Percentiles rank a stretch among this genome's conserved stretches.
These are phyloP conservation scores for Myodes glareolus DNA, from an alignment of 2,113 vertebrate genomes.

Conservation along the genomic window DNA sequence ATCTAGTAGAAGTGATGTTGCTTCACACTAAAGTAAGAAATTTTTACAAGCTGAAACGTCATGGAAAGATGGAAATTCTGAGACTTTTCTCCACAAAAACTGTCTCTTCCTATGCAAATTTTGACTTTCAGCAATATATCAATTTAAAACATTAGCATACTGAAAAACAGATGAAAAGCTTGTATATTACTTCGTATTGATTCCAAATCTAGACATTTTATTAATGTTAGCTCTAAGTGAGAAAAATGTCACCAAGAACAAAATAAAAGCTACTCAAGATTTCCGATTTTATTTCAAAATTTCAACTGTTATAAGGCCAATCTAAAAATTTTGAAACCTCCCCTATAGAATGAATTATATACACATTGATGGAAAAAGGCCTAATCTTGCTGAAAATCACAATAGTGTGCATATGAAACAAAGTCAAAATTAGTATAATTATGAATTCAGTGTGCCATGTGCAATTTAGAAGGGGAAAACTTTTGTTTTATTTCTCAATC, in stretches of 20 bases:
- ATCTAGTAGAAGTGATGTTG: not conserved
- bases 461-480: not conserved
- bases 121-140: not conserved
- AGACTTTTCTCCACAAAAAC: not conserved
- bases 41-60: not conserved
- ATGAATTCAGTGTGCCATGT: not conserved
- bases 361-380: not conserved
- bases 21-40: not conserved
- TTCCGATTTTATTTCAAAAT: not conserved
- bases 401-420: not conserved
- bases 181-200: not conserved
- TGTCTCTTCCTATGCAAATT: conserved; percentile 6
- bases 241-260: conserved; percentile 20
- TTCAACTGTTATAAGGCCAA: not conserved
- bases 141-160: not conserved
- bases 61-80: not conserved
- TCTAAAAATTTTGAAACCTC: not conserved
- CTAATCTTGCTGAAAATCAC: not conserved
- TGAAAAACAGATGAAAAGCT: not conserved
- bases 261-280: not conserved
- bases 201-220: conserved; percentile 34
- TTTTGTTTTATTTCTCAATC: not conserved
- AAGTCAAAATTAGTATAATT: not conserved
- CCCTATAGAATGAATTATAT: not conserved
- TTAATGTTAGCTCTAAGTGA: not conserved